Percentiles rank a stretch among this genome's conserved stretches.
phyloP scores from a whole-genome alignment of 2,113 vertebrate species.

The Stegastes partitus region DNA sequence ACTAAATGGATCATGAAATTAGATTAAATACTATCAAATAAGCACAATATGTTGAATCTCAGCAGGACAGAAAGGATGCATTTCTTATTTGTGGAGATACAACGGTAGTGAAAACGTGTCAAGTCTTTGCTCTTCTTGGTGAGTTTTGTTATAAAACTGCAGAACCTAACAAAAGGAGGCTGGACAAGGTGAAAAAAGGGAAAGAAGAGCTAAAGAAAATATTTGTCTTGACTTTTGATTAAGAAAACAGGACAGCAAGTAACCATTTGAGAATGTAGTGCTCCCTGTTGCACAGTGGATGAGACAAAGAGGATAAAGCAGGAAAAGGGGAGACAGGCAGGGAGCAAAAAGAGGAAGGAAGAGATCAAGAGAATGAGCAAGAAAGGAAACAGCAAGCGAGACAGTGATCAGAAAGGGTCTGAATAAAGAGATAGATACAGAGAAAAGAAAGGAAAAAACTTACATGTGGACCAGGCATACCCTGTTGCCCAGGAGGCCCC shows the following conservation, averaged over 20 bases:
- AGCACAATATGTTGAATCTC: conserved; percentile 38
- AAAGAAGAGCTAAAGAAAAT: not conserved
- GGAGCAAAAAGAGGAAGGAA: conserved; percentile 9
- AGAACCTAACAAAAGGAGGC: not conserved
- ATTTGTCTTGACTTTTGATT: conserved; percentile 34
- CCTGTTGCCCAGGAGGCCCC: conserved; percentile 95
- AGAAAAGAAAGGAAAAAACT: conserved; percentile 64
- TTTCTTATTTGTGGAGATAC: conserved; percentile 4
- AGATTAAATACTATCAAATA: too few species aligned
- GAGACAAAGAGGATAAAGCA: conserved; percentile 7
- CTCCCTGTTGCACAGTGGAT: conserved; percentile 12
- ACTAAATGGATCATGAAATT: conserved; percentile 25
- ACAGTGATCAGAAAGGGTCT: not conserved
- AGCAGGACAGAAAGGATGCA: conserved; percentile 17
- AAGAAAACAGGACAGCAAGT: conserved; percentile 43
- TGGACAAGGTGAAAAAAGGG: not conserved
- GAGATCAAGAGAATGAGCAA: not conserved
- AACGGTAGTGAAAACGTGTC: not conserved
- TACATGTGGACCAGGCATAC: conserved; percentile 93
- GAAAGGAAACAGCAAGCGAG: not conserved
- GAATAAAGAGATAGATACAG: not conserved
- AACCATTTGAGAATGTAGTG: conserved; percentile 17
- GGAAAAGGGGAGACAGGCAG: conserved; percentile 1
- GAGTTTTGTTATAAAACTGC: not conserved
- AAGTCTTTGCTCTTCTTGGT: not conserved